phyloP scores from a whole-genome alignment of 2,113 vertebrate genomes.

The Pholis gunnellus region DNA sequence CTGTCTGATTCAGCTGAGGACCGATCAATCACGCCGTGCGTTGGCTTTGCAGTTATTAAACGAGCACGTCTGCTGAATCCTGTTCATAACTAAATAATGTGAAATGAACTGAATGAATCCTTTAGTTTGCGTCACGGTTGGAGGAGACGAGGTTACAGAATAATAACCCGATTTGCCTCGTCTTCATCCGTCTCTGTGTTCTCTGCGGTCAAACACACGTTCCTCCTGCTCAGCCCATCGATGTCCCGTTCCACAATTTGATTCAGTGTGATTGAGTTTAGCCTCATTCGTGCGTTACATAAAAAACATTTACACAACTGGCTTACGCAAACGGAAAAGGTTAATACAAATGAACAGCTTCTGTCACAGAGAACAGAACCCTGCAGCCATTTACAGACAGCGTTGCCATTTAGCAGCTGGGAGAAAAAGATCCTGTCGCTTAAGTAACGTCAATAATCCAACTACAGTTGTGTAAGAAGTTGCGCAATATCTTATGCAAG shows the following conservation, averaged over 20 bases:
- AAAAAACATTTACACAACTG: slow-evolving; percentile 49
- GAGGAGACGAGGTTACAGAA: slow-evolving; percentile 2
- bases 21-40: neutral
- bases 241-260: slow-evolving; percentile 22
- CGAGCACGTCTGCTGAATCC: neutral
- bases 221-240: neutral
- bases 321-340: slow-evolving; percentile 58
- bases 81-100: neutral
- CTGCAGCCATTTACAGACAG: slow-evolving; percentile 20
- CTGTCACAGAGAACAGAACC: slow-evolving; percentile 25
- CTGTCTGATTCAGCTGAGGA: neutral
- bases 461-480: slow-evolving; percentile 7
- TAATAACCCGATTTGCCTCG: slow-evolving; percentile 29
- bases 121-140: neutral
- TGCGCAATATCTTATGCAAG: neutral
- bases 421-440: neutral
- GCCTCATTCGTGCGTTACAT: slow-evolving; percentile 18
- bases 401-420: neutral
- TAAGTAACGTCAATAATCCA: neutral
- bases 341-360: slow-evolving; percentile 46
- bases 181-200: slow-evolving; percentile 1
- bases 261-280: slow-evolving; percentile 47
- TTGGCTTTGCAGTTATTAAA: neutral
- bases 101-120: slow-evolving; percentile 8
- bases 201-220: neutral